A percentile compares a stretch with the other conserved stretches of the same genome.
Evolutionary conservation across 2,888 invertebrate species (phyloP).

Genomic region (Magallana nippona): DNA sequence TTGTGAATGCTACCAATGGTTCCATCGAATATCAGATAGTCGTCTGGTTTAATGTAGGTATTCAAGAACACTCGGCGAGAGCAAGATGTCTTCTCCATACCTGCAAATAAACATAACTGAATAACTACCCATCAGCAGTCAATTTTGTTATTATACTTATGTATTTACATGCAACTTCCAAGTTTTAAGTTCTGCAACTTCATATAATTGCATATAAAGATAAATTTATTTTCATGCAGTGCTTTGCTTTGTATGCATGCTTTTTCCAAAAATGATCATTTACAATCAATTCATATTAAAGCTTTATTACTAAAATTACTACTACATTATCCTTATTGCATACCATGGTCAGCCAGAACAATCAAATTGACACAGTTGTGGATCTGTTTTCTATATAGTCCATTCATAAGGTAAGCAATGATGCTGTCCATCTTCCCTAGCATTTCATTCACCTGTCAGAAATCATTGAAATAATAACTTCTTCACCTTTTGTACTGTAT

Average conservation of each 20-base stretch:
- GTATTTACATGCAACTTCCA: no score
- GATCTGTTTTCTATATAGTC: slow-evolving; percentile 60
- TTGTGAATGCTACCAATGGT: slow-evolving; percentile 67
- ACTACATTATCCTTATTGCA: neutral
- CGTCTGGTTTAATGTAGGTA: slow-evolving; percentile 57
- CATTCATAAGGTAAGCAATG: slow-evolving; percentile 70
- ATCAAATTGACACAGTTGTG: slow-evolving; percentile 73
- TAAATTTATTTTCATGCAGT: no score
- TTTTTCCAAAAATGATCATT: neutral
- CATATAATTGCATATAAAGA: no score
- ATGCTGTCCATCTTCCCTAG: slow-evolving; percentile 70
- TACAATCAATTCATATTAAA: neutral
- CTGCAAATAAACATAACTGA: slow-evolving; percentile 47
- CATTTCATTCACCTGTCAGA: slow-evolving; percentile 69
- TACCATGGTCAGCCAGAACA: slow-evolving; percentile 75
- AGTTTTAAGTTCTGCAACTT: no score
- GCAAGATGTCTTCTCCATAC: slow-evolving; percentile 72
- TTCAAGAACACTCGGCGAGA: slow-evolving; percentile 64
- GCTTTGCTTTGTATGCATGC: no score
- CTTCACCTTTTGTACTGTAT: no score
- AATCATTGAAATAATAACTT: neutral
- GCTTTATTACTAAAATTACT: neutral
- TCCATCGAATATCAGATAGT: slow-evolving; percentile 63
- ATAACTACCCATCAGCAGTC: no score
- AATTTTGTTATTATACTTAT: no score